phyloP scores from a whole-genome alignment of 2,888 invertebrate species.

The Agriopis marginaria region DNA sequence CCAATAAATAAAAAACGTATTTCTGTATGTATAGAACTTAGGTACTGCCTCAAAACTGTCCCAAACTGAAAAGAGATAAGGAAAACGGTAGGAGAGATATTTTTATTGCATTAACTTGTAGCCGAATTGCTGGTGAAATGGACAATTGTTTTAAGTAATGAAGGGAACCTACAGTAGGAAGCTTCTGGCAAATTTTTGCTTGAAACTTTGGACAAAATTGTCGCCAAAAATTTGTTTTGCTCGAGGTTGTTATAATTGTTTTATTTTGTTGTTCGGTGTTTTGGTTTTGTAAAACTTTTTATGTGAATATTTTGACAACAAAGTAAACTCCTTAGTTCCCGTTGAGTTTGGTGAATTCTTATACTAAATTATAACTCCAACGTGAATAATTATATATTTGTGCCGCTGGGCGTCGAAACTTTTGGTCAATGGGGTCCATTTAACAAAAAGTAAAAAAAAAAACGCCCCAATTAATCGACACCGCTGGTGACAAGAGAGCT shows the following conservation, averaged over 20 bases:
- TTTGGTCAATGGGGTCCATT: too few species aligned
- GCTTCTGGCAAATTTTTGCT: constrained; percentile 28
- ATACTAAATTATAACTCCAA: too few species aligned
- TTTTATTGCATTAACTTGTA: constrained; percentile 46
- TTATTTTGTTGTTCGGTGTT: constrained; percentile 6
- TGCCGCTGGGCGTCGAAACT: too few species aligned
- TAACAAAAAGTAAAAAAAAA: too few species aligned
- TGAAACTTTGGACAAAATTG: constrained; percentile 21
- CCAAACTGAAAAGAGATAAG: constrained; percentile 40
- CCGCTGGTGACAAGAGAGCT: too few species aligned
- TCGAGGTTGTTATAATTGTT: constrained; percentile 15
- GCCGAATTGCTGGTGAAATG: constrained; percentile 36
- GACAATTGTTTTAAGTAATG: constrained; percentile 45
- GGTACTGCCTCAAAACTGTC: constrained; percentile 12
- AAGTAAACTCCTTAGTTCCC: neutral
- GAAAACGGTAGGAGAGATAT: constrained; percentile 46
- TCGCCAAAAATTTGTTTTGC: constrained; percentile 8
- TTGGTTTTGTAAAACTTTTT: constrained; percentile 3
- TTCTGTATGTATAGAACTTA: neutral
- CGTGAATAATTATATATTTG: too few species aligned
- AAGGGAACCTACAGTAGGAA: constrained; percentile 28
- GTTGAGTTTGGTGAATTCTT: too few species aligned
- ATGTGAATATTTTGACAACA: neutral
- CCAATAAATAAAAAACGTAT: too few species aligned
- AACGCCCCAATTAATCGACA: too few species aligned